Evolutionary conservation across 2,888 invertebrate species (phyloP).

Genomic region (Scaeva pyrastri): DNA sequence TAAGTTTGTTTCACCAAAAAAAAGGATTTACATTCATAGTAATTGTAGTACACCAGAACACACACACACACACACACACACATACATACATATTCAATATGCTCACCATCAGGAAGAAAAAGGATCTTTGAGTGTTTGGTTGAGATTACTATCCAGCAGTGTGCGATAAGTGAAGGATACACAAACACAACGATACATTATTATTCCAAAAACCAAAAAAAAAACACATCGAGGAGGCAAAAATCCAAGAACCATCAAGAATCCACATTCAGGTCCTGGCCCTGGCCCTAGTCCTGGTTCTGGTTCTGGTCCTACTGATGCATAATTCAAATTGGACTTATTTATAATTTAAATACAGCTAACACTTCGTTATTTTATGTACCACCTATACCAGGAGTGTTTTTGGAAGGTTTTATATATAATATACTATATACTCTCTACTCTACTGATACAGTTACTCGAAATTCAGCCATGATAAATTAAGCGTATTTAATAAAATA

Average conservation of each 20-base stretch:
- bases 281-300: too few relatives aligned
- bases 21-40: conserved; percentile 42
- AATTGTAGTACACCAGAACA: not conserved
- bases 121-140: conserved; percentile 19
- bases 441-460: not conserved
- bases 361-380: not conserved
- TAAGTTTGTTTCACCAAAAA: conserved; percentile 2
- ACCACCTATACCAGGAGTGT: not conserved
- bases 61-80: not conserved
- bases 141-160: conserved; percentile 41
- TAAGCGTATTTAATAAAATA: conserved; percentile 12
- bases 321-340: conserved; percentile 39
- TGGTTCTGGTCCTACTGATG: not conserved
- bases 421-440: not conserved
- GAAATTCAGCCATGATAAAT: conserved; percentile 14
- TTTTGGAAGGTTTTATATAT: not conserved
- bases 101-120: not conserved
- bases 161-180: not conserved
- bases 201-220: not conserved
- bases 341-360: conserved; percentile 37
- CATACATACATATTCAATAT: too few relatives aligned
- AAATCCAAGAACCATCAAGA: too few relatives aligned
- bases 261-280: not conserved
- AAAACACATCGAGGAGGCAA: not conserved
- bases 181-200: not conserved